These are phyloP conservation scores for Apamea anceps DNA, from an alignment of 2,888 invertebrate genomes.

Conservation along the genomic window DNA sequence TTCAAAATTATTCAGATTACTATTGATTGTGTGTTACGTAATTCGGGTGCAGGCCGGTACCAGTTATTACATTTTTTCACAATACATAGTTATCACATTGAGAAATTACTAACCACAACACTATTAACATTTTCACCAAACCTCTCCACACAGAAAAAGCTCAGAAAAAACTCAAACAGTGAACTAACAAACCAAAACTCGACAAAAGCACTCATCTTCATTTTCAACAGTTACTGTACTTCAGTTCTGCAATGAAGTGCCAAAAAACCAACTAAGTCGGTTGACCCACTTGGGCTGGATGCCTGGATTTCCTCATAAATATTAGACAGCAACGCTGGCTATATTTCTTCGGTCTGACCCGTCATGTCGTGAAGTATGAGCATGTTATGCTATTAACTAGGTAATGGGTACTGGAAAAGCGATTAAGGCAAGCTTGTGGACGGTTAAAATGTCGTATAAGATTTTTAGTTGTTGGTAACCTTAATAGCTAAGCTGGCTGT, in stretches of 20 bases:
- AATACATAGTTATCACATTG: not conserved
- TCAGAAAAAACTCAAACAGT: conserved; percentile 2
- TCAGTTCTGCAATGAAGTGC: conserved; percentile 27
- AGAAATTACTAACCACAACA: not conserved
- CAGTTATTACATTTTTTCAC: not conserved
- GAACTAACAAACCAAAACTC: conserved; percentile 31
- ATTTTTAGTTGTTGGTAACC: not conserved
- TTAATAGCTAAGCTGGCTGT: not conserved
- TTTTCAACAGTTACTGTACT: conserved; percentile 47
- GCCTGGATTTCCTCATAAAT: conserved; percentile 44
- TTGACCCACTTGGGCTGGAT: conserved; percentile 40
- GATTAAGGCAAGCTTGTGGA: conserved; percentile 24
- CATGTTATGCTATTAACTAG: conserved; percentile 18
- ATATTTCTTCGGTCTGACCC: conserved; percentile 34
- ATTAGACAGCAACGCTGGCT: conserved; percentile 17
- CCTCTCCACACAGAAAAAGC: not conserved
- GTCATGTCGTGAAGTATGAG: conserved; percentile 38
- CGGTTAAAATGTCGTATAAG: not conserved
- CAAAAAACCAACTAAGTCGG: conserved; percentile 23
- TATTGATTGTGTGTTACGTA: no score
- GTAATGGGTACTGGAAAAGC: conserved; percentile 20
- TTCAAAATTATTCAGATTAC: no score
- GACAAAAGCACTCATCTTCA: conserved; percentile 35
- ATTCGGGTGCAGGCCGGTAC: no score
- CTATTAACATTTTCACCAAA: not conserved